These are phyloP conservation scores for Cyphomyrus discorhynchus DNA, from an alignment of 2,113 vertebrate species.

Conservation along the genomic window DNA sequence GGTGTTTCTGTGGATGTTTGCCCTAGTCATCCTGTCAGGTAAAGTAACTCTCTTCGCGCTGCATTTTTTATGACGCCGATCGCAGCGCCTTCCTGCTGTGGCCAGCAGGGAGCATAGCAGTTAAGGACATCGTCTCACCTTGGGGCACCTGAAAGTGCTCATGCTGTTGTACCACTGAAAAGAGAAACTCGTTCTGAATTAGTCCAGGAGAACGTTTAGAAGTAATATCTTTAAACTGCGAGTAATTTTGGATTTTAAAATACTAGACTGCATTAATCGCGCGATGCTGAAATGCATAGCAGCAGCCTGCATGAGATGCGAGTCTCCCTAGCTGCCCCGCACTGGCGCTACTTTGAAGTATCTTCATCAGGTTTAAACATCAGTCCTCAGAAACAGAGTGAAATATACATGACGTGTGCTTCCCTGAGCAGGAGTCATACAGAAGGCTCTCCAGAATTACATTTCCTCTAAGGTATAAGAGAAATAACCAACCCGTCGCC, in stretches of 20 bases:
- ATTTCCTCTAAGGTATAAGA: neutral
- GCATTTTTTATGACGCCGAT: neutral
- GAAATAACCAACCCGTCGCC: neutral
- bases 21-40: constrained; percentile 25
- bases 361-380: neutral
- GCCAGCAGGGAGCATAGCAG: neutral
- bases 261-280: neutral
- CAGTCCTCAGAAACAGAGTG: neutral
- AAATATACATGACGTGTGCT: neutral
- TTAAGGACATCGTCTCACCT: neutral
- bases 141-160: neutral
- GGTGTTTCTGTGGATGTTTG: constrained; percentile 21
- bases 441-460: neutral
- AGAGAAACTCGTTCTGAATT: neutral
- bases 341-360: neutral
- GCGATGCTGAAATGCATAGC: neutral
- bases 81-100: neutral
- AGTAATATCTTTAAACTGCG: neutral
- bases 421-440: neutral
- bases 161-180: neutral
- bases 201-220: neutral
- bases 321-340: neutral
- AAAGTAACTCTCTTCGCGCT: constrained; percentile 6
- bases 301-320: neutral
- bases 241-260: neutral